Evolutionary conservation across 1,140 invertebrate genomes (phyloP).

Genomic region (Zaprionus lachaisei): DNA sequence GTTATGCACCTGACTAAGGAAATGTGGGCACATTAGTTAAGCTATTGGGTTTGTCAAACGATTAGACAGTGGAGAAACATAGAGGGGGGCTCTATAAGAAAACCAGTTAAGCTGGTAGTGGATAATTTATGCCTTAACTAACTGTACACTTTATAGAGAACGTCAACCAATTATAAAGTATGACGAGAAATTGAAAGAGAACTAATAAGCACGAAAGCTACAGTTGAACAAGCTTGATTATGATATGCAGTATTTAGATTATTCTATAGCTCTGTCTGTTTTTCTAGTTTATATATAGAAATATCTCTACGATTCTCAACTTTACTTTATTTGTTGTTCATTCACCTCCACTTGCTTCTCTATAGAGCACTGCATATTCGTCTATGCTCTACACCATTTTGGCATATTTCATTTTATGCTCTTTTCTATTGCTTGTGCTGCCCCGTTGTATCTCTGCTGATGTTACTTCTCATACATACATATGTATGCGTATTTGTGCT

Average conservation of each 20-base stretch:
- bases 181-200: no score
- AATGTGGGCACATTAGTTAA: not conserved
- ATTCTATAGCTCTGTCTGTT: no score
- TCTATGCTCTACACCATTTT: not conserved
- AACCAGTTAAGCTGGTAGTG: no score
- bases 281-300: no score
- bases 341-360: not conserved
- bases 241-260: no score
- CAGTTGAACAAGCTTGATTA: not conserved
- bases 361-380: conserved; percentile 16
- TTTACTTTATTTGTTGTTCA: not conserved
- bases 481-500: conserved; percentile 7
- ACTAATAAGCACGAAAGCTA: no score
- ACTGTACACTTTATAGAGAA: no score
- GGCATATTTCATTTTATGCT: conserved; percentile 23
- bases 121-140: no score
- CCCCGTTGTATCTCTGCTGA: conserved; percentile 9
- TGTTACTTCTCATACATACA: conserved; percentile 15
- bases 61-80: no score
- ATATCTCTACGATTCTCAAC: no score
- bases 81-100: no score
- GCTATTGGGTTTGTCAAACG: not conserved
- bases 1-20: not conserved
- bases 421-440: conserved; percentile 25
- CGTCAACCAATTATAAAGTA: no score